Base-by-base conservation (phyloP, 2,113 vertebrate species). In the Phylloscopus trochilus region DNA sequence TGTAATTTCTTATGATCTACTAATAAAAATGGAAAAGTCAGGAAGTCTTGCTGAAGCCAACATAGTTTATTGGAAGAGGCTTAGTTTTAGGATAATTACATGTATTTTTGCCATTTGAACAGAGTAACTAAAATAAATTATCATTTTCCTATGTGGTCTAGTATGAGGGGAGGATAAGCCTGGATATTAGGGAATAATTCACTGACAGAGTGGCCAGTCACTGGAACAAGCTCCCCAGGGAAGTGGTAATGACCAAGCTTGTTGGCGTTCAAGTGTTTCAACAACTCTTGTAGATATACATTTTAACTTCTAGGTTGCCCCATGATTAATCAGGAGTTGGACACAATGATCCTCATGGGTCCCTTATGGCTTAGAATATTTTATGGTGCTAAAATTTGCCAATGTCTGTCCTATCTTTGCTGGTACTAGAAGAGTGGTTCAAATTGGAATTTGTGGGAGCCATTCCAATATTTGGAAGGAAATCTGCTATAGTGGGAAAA, bases 211-310 rank as follows among this genome's bases (percentile, higher is more conserved):
- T 31, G 11, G 19, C 75, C 46, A 58, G 52, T 43, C 55, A 56
- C n/a, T 44, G 41, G 21, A 92, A 68, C 44, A 73, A 67, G 6
- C 18, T 84, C 23, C 27, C 15, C 30, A n/a, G 23, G 24, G 59
- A 76, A 41, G 17, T 31, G 37, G 4, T 75, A 52, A 23, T 68
- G 56, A 49, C 58, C 28, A 53, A 49, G 6, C 13, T 11, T 41
- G 15, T 44, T 7, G 2, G 15, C n/a, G 23, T 55, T 83, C 27
- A 79, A 92, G 33, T 8, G 1, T 94, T 86, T 63, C 5, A 12
- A 47, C 43, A 73, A 14, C 13, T 43, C 39, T 80, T 0, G 0
- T 17, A 56, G 11, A 41, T 68, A 13, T 0, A 13, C 11, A 4
- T 9, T 74, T 64, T 44, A 87, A 74, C 30, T 90, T 77, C 51